These are phyloP conservation scores for Cynopterus sphinx DNA, from an alignment of 2,797 vertebrate genomes.

Conservation along the genomic window DNA sequence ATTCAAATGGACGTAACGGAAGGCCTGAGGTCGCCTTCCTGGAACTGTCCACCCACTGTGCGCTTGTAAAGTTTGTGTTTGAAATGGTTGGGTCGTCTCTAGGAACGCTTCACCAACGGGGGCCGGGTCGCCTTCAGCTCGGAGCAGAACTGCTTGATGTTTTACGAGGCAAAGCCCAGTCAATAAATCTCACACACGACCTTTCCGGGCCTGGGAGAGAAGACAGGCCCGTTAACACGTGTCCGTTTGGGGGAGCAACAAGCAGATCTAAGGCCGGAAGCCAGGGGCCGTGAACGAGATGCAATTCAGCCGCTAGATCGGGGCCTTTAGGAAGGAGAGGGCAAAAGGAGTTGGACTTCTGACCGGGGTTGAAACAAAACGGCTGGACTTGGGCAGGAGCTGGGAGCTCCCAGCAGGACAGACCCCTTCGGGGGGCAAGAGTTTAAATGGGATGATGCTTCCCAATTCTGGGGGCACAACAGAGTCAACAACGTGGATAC, in stretches of 20 bases:
- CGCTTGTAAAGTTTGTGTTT: not conserved
- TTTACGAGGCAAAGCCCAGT: not conserved
- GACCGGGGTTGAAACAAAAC: not conserved
- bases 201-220: not conserved
- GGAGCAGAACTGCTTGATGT: not conserved
- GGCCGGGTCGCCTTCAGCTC: not conserved
- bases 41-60: fast-evolving
- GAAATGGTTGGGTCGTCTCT: not conserved
- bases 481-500: not conserved
- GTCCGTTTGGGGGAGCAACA: not conserved
- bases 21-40: not conserved
- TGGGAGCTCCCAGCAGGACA: not conserved
- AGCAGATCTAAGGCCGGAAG: not conserved
- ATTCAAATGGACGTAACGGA: not conserved
- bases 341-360: not conserved
- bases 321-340: not conserved
- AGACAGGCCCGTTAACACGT: not conserved
- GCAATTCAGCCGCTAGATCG: too few relatives aligned
- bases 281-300: not conserved
- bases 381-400: not conserved
- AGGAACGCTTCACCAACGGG: not conserved
- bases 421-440: not conserved
- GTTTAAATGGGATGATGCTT: not conserved
- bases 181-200: not conserved
- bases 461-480: not conserved